Percentiles rank a stretch among this genome's conserved stretches.
These are phyloP conservation scores for Spodoptera exigua DNA, from an alignment of 2,888 invertebrate genomes.

Conservation along the genomic window DNA sequence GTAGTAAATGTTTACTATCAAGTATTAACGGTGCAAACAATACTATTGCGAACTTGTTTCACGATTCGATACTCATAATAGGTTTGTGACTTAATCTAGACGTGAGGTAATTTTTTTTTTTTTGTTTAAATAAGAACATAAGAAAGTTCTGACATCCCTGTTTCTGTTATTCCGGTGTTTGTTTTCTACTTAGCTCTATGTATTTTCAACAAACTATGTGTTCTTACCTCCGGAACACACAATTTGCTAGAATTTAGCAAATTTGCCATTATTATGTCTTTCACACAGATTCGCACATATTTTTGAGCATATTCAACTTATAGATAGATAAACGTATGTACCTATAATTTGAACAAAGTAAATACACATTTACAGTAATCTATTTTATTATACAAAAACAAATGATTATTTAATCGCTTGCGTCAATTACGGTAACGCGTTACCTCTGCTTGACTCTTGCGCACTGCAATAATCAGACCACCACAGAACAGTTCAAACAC, in stretches of 20 bases:
- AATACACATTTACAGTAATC: no score
- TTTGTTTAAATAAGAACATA: no score
- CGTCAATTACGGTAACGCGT: conserved; percentile 6
- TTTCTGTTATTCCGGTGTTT: no score
- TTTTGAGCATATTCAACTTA: no score
- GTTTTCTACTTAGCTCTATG: conserved; percentile 1
- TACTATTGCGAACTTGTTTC: conserved; percentile 18
- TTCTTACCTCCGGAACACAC: no score
- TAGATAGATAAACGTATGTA: no score
- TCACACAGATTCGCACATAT: no score
- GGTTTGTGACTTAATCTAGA: conserved; percentile 3
- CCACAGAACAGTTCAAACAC: neutral
- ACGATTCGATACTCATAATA: conserved; percentile 22
- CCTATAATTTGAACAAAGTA: no score
- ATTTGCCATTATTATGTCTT: no score
- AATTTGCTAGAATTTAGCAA: no score
- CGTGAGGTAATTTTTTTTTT: conserved; percentile 16
- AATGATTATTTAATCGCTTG: conserved; percentile 5
- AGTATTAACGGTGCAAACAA: conserved; percentile 27
- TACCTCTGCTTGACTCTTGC: conserved; percentile 15
- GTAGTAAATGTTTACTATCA: conserved; percentile 40
- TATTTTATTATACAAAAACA: neutral
- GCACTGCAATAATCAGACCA: conserved; percentile 4
- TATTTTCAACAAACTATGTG: no score
- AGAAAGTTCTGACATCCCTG: no score